Conservation (phyloP, 30 jellyfish, hydroid and myxozoan species). For the Turritopsis rubra region DNA sequence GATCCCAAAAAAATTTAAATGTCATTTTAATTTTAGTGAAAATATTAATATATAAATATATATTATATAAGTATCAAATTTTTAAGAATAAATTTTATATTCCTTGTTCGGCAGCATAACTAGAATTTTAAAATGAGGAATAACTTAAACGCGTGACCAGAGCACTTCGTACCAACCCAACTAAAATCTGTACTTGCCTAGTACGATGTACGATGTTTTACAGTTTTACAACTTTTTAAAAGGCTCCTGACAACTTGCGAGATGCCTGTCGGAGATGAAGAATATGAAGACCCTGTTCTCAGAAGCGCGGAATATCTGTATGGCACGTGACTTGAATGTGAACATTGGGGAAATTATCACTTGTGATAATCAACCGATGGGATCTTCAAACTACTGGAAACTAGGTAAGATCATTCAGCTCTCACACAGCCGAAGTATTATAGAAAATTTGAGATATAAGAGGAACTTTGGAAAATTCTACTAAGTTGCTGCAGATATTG, state of each 20-base stretch:
- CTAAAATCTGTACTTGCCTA: background rate
- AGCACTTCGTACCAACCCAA: too few relatives aligned
- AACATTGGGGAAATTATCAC: background rate
- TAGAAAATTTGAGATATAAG: background rate
- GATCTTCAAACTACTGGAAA: background rate
- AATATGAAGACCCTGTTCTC: background rate
- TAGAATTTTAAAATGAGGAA: too few relatives aligned
- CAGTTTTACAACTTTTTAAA: background rate
- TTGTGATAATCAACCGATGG: background rate
- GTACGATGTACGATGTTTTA: background rate
- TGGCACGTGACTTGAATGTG: background rate
- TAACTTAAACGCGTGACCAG: too few relatives aligned
- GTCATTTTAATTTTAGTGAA: too few relatives aligned
- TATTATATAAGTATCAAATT: too few relatives aligned
- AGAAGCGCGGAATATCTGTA: background rate
- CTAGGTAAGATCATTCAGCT: background rate
- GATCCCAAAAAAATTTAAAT: too few relatives aligned
- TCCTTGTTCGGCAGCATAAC: too few relatives aligned
- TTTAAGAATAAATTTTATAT: too few relatives aligned
- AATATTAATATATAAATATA: too few relatives aligned
- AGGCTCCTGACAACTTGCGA: background rate
- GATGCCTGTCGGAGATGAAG: background rate
- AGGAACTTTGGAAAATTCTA: background rate
- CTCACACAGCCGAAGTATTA: background rate
- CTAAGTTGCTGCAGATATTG: background rate